Conservation (phyloP, 2,888 invertebrate genomes). For the Rhagonycha lutea region DNA sequence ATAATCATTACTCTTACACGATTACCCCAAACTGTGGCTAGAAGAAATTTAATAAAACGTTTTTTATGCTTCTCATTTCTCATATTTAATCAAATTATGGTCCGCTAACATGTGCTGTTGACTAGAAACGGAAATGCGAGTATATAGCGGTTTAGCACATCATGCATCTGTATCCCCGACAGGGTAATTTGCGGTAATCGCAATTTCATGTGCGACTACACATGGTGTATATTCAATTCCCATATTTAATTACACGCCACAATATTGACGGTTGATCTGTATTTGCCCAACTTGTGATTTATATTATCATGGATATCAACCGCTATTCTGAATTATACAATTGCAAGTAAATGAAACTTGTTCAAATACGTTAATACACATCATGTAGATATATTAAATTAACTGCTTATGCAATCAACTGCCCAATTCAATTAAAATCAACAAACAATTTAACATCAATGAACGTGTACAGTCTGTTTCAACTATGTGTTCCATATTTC, state of each 20-base stretch:
- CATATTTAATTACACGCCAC: conserved; percentile 25
- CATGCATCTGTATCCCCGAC: conserved; percentile 19
- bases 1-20: conserved; percentile 13
- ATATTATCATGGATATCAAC: neutral
- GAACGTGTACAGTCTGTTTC: neutral
- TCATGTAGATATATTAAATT: neutral
- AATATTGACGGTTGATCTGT: conserved; percentile 12
- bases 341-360: neutral
- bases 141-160: conserved; percentile 20
- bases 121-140: conserved; percentile 18
- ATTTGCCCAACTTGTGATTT: conserved; percentile 12
- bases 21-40: conserved; percentile 7
- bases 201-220: conserved; percentile 30
- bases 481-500: neutral
- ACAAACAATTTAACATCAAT: neutral
- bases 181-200: conserved; percentile 31
- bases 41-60: conserved; percentile 13
- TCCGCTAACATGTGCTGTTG: conserved; percentile 8
- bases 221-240: conserved; percentile 24
- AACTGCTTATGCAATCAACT: neutral
- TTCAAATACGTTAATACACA: neutral
- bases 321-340: neutral
- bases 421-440: neutral
- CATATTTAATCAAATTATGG: conserved; percentile 4
- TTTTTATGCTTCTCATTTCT: conserved; percentile 6